Evolutionary conservation across 2,797 vertebrate genomes (phyloP).

Genomic region (Ctenopoma multispine): DNA sequence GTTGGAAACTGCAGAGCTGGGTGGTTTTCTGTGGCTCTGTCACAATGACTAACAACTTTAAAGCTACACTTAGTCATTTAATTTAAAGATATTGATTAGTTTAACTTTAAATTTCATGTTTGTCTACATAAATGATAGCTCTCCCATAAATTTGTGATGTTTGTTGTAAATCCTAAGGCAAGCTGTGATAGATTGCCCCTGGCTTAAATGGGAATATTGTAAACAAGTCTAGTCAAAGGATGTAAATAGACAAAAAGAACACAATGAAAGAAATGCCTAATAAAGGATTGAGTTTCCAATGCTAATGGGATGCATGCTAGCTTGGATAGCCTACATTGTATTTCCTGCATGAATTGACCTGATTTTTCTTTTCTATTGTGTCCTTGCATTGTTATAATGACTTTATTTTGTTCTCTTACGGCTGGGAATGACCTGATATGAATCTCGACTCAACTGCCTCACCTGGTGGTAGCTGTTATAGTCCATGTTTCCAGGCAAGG

Average conservation of each 20-base stretch:
- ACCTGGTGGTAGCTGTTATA: constrained; percentile 94
- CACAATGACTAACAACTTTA: too few species aligned
- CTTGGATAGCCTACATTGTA: background rate
- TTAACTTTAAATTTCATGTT: background rate
- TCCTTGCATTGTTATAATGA: background rate
- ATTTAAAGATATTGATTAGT: too few species aligned
- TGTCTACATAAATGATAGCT: background rate
- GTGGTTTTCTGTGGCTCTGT: too few species aligned
- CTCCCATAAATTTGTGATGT: background rate
- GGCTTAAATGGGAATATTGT: background rate
- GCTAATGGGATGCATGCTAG: background rate
- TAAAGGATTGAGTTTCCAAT: too few species aligned
- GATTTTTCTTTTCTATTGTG: background rate
- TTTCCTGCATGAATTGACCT: background rate
- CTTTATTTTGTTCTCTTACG: background rate
- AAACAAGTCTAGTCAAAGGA: background rate
- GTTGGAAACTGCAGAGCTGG: too few species aligned
- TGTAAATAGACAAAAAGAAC: background rate
- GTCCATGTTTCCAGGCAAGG: constrained; percentile 90
- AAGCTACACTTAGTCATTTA: too few species aligned
- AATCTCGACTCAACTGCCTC: constrained; percentile 7
- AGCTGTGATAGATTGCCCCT: background rate
- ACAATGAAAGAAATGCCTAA: too few species aligned
- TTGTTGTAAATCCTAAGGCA: background rate
- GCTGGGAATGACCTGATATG: background rate